Evolutionary conservation across 1,140 invertebrate species (phyloP), one percentile per base, ranked within the genome.

Genomic region (Zaprionus ghesquierei): DNA sequence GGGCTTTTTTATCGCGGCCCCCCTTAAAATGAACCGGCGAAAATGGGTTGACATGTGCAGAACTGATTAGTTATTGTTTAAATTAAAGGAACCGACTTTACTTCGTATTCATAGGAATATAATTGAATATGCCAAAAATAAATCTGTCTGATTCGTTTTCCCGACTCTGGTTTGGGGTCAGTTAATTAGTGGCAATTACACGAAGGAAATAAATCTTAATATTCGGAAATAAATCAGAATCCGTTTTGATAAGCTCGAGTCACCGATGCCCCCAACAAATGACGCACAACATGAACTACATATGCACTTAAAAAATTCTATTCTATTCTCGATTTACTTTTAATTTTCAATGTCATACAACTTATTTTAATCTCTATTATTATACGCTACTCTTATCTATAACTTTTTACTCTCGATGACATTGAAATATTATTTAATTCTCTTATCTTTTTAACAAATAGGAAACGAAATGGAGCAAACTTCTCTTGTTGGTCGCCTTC

Each of bases 401-500:
- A 8, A 9, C 2, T 15, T 12, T 8, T 46, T 46, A 20, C 29
- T 51, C 53, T 62, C 49, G 12, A 20, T 33, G 20, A 35, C 31
- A 62, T 51, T 62, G 31, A 53, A 41, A 31, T 60, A 31, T n/a
- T 49, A 60, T n/a, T 22, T n/a, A 33, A 33, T 23, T 6, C 22
- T 54, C 33, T n/a, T 50, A 38, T 51, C 33, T 35, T 20, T 44
- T 10, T 4, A 22, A 15, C 4, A 62, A 56, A 9, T 68, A 91
- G 90, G 79, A 78, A 69, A 63, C 61, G 8, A 29, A 68, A 89
- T 91, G 90, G 90, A 71, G 72, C 10, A 79, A 77, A 13, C 72
- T 91, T 3, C 44, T 91, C 13, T 33, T 85, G 22, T 22, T 90
- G 38, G 77, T 91, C 18, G 72, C 89, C 15, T 75, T 89, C 61